Percentiles rank a stretch among this genome's conserved stretches.
These are phyloP conservation scores for Pegoplata infirma DNA, from an alignment of 2,888 invertebrate genomes.

Conservation along the genomic window DNA sequence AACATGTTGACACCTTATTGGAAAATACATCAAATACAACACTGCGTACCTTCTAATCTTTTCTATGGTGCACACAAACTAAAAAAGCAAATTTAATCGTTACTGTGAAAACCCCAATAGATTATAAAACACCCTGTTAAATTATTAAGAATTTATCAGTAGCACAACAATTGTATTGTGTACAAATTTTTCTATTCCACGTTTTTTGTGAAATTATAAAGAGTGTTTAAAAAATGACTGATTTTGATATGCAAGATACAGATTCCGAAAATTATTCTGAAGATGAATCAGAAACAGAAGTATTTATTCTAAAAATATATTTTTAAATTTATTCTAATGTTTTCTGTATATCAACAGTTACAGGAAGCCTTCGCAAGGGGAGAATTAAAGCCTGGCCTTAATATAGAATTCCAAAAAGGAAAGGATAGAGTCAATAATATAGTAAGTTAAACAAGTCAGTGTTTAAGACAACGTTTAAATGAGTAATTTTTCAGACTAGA, in stretches of 20 bases:
- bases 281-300: constrained; percentile 76
- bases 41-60: too few species aligned
- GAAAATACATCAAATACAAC: too few species aligned
- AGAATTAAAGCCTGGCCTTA: constrained; percentile 90
- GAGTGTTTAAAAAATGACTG: constrained; percentile 64
- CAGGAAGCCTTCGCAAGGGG: constrained; percentile 94
- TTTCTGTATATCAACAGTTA: constrained; percentile 86
- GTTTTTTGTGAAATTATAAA: constrained; percentile 5
- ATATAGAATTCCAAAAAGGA: constrained; percentile 82
- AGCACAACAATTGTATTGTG: background rate
- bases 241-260: constrained; percentile 69
- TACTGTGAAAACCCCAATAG: too few species aligned
- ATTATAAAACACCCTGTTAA: too few species aligned
- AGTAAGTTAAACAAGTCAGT: constrained; percentile 79
- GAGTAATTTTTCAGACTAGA: constrained; percentile 66
- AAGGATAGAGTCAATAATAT: constrained; percentile 85
- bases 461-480: background rate
- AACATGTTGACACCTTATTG: too few species aligned
- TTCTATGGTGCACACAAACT: too few species aligned
- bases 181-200: constrained; percentile 11
- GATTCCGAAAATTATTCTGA: constrained; percentile 73
- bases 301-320: constrained; percentile 61
- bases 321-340: too few species aligned
- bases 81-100: too few species aligned
- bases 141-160: background rate